A percentile compares a stretch with the other conserved stretches of the same genome.
phyloP scores from a whole-genome alignment of 2,888 invertebrate genomes.

The Eustalomyia histrio region DNA sequence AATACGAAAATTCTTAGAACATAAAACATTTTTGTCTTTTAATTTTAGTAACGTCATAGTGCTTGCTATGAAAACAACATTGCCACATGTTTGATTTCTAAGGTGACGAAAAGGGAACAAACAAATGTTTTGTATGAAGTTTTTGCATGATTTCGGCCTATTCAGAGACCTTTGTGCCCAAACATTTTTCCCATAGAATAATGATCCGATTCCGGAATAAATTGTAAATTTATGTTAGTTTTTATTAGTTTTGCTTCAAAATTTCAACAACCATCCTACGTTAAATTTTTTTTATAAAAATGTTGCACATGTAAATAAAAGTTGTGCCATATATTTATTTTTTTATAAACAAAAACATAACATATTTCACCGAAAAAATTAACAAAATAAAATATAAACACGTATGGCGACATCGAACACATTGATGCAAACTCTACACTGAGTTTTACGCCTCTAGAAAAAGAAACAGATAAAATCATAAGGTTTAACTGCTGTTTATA shows the following conservation, averaged over 20 bases:
- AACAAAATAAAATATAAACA: not conserved
- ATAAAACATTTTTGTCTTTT: no score
- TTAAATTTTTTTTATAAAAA: not conserved
- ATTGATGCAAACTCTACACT: not conserved
- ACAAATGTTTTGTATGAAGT: no score
- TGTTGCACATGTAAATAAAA: not conserved
- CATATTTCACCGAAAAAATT: slow-evolving; percentile 1
- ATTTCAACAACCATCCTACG: not conserved
- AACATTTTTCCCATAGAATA: no score
- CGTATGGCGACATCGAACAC: not conserved
- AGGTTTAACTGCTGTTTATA: not conserved
- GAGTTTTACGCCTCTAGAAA: not conserved
- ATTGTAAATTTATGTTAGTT: no score
- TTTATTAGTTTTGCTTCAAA: not conserved
- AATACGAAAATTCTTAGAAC: no score
- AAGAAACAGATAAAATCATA: slow-evolving; percentile 1
- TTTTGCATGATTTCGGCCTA: no score
- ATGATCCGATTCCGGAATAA: no score
- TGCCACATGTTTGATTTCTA: no score
- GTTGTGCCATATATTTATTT: not conserved
- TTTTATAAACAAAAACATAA: slow-evolving; percentile 9
- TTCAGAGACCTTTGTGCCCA: no score
- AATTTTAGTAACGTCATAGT: no score
- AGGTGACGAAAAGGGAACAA: no score
- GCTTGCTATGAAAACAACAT: no score